Evolutionary conservation across 2,888 invertebrate species (phyloP).

Genomic region (Troglohyphantes excavatus): DNA sequence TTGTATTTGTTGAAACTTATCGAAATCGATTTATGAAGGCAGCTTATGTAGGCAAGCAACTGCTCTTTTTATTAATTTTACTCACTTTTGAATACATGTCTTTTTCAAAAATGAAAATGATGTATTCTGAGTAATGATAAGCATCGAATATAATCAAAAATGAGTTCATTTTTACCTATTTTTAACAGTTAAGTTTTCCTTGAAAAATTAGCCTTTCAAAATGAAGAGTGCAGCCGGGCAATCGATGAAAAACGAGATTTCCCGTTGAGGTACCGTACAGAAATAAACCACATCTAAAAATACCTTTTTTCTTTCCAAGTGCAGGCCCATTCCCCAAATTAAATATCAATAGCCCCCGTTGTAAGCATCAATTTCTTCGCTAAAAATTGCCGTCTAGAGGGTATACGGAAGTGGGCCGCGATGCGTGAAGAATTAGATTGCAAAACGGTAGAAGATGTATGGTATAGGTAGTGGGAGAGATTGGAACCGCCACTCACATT

Average conservation of each 20-base stretch:
- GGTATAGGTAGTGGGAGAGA: not conserved
- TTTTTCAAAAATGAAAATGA: too few species aligned
- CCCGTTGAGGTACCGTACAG: not conserved
- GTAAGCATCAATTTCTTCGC: constrained; percentile 50
- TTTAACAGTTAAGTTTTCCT: too few species aligned
- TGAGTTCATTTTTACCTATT: too few species aligned
- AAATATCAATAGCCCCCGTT: constrained; percentile 50
- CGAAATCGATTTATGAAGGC: too few species aligned
- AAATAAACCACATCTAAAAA: constrained; percentile 44
- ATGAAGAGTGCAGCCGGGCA: too few species aligned
- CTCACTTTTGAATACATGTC: too few species aligned
- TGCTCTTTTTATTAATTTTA: too few species aligned
- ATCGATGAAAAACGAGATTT: constrained; percentile 8
- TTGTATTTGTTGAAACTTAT: too few species aligned
- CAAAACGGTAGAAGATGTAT: constrained; percentile 12
- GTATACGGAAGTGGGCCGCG: constrained; percentile 12
- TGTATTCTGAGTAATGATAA: too few species aligned
- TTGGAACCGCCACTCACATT: constrained; percentile 59
- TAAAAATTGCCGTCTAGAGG: constrained; percentile 26
- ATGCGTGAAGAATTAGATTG: constrained; percentile 66
- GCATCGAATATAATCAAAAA: too few species aligned
- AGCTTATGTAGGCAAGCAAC: too few species aligned
- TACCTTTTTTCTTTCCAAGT: constrained; percentile 15
- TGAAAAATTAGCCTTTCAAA: too few species aligned
- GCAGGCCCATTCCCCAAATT: constrained; percentile 33